Percentiles rank a stretch among this genome's conserved stretches.
Evolutionary conservation across 2,888 invertebrate genomes (phyloP).

Genomic region (Athalia cordata): DNA sequence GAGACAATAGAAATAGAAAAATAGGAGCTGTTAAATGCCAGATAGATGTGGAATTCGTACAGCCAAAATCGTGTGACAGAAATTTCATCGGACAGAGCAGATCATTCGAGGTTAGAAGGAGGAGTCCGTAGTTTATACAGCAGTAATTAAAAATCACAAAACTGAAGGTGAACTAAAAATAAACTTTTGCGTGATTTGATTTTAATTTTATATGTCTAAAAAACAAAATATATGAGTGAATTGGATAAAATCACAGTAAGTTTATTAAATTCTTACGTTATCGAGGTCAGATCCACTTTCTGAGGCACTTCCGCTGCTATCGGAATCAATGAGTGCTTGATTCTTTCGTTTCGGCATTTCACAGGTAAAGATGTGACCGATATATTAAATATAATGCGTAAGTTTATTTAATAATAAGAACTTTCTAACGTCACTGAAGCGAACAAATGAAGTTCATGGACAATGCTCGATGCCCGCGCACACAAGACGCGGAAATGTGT

Average conservation of each 20-base stretch:
- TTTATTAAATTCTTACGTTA: conserved; percentile 80
- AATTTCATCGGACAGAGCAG: background rate
- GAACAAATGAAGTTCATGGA: no score
- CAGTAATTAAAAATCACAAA: background rate
- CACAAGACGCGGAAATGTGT: no score
- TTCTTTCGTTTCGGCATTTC: conserved; percentile 90
- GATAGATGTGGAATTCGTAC: background rate
- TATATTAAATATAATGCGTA: no score
- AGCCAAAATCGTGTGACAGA: background rate
- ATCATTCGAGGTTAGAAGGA: background rate
- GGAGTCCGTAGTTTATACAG: background rate
- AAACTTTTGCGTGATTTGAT: no score
- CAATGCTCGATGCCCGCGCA: no score
- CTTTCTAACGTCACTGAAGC: conserved; percentile 48
- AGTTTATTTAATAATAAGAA: no score
- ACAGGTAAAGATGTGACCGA: background rate
- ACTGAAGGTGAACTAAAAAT: no score
- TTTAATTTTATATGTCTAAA: no score
- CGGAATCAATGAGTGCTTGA: conserved; percentile 88
- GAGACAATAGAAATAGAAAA: background rate
- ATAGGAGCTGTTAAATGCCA: background rate
- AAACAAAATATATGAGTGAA: no score
- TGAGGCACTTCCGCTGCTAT: conserved; percentile 85
- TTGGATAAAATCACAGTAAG: background rate
- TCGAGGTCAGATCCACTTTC: conserved; percentile 85